A percentile compares a stretch with the other conserved stretches of the same genome.
phyloP scores from a whole-genome alignment of 53 echinoderm and acorn worm genomes.

The Holothuria scabra region DNA sequence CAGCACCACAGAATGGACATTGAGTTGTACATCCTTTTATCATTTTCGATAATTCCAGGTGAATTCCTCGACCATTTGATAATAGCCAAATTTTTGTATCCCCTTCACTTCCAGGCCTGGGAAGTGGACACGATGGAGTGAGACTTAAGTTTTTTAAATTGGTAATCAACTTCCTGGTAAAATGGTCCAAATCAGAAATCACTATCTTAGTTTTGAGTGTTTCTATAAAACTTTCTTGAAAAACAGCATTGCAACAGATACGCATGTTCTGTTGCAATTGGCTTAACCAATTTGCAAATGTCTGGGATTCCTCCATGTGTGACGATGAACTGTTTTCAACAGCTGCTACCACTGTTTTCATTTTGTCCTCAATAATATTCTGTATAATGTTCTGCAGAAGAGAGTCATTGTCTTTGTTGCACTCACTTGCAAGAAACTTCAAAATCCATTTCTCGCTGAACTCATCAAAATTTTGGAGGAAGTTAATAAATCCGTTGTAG shows the following conservation, averaged over 20 bases:
- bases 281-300: too few relatives aligned
- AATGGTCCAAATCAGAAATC: background rate
- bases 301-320: too few relatives aligned
- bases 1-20: constrained; percentile 34
- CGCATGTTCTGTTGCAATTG: too few relatives aligned
- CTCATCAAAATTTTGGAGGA: background rate
- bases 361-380: background rate
- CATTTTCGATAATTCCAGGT: constrained; percentile 8
- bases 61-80: background rate
- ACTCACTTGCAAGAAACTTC: constrained; percentile 31
- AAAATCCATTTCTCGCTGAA: constrained; percentile 32
- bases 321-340: too few relatives aligned
- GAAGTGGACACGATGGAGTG: background rate
- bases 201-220: too few relatives aligned
- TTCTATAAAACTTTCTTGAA: too few relatives aligned
- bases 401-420: constrained; percentile 14
- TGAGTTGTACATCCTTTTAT: constrained; percentile 17
- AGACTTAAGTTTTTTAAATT: background rate
- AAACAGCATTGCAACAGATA: too few relatives aligned
- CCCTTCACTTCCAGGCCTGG: background rate
- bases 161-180: background rate
- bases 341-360: too few relatives aligned
- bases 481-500: constrained; percentile 19
- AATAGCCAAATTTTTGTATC: constrained; percentile 28
- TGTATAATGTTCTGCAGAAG: background rate